Conservation (phyloP, 92 coral and sea anemone species). For the Paramuricea clavata region DNA sequence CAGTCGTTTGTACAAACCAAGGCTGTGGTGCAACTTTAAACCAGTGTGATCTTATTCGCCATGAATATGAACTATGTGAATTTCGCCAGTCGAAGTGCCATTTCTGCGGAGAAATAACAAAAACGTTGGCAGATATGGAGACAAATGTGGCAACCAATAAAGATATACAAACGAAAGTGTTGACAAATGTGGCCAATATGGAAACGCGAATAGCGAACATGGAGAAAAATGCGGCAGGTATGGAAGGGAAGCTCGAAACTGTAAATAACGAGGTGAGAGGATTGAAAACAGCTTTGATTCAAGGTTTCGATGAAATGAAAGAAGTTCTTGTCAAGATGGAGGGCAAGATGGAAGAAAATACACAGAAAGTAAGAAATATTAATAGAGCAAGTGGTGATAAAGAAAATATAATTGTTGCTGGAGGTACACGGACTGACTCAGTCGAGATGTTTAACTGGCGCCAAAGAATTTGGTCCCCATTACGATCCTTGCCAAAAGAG, state of each 20-base stretch:
- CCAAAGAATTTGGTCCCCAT: neutral
- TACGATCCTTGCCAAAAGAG: neutral
- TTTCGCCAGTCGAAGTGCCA: neutral
- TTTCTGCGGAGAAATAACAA: neutral
- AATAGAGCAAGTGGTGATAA: neutral
- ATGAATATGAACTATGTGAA: neutral
- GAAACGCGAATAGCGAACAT: neutral
- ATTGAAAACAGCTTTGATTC: neutral
- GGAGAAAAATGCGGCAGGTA: neutral
- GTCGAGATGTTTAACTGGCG: conserved; percentile 14
- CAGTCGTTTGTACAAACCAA: conserved; percentile 9
- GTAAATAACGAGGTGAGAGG: neutral
- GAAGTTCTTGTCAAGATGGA: neutral
- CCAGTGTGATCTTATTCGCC: neutral
- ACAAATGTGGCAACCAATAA: neutral
- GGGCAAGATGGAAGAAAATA: neutral
- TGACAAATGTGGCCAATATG: neutral
- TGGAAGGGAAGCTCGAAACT: neutral
- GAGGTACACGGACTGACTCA: neutral
- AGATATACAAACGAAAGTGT: neutral
- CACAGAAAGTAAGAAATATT: neutral
- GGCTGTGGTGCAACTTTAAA: neutral
- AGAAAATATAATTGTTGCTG: neutral
- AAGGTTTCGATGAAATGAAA: neutral
- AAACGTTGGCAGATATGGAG: neutral